Percentiles rank a stretch among this genome's conserved stretches.
Evolutionary conservation across 2,113 vertebrate genomes (phyloP).

Genomic region (Psittacara wagleri): DNA sequence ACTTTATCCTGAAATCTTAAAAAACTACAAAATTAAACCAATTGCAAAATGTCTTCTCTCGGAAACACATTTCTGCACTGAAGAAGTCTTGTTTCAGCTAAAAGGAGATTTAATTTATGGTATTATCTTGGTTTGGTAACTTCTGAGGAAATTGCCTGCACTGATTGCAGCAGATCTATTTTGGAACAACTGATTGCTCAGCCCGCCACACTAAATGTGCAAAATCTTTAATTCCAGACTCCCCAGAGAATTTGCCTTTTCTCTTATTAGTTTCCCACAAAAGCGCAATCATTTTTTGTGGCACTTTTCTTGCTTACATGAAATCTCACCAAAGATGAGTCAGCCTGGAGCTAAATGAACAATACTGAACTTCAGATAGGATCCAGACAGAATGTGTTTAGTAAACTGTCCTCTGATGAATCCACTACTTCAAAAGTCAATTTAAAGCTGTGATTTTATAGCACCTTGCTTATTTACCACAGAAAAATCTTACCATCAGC

Average conservation of each 20-base stretch:
- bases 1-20: not conserved
- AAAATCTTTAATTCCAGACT: not conserved
- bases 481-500: not conserved
- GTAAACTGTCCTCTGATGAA: not conserved
- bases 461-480: not conserved
- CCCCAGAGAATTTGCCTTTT: not conserved
- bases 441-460: not conserved
- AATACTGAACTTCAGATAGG: not conserved
- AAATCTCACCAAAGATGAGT: not conserved
- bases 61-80: not conserved
- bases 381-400: not conserved
- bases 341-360: not conserved
- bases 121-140: not conserved
- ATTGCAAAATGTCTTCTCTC: not conserved
- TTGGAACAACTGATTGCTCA: not conserved
- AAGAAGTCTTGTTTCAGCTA: not conserved
- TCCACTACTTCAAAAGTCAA: not conserved
- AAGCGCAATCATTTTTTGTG: not conserved
- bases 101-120: not conserved
- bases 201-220: not conserved
- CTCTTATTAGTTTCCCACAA: not conserved
- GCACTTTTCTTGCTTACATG: not conserved
- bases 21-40: not conserved
- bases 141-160: not conserved
- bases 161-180: not conserved